A percentile compares a stretch with the other conserved stretches of the same genome.
phyloP scores from a whole-genome alignment of 2,113 vertebrate genomes.

The Lepidothrix coronata region DNA sequence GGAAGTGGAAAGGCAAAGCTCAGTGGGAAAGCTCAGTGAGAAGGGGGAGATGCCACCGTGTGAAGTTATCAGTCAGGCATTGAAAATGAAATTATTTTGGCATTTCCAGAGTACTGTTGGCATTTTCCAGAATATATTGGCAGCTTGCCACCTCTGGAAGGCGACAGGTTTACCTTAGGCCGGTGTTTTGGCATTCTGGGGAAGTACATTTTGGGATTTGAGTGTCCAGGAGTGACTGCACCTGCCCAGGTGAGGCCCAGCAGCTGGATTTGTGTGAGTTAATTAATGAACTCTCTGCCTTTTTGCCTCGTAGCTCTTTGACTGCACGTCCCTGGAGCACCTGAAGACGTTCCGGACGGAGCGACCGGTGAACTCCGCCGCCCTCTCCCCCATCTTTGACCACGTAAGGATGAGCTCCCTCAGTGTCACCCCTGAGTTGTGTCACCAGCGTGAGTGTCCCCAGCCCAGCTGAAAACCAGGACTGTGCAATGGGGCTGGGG shows the following conservation, averaged over 20 bases:
- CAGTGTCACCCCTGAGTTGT: accelerated
- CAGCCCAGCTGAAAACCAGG: background rate
- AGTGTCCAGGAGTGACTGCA: accelerated
- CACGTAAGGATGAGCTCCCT: constrained; percentile 78
- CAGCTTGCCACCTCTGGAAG: background rate
- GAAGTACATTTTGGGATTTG: background rate
- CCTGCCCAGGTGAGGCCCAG: no score
- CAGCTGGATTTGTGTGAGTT: background rate
- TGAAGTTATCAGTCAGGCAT: accelerated
- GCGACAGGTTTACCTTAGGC: background rate
- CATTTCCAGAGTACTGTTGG: accelerated
- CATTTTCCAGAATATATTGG: accelerated
- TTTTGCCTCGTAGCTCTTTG: constrained; percentile 82
- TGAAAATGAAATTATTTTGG: background rate
- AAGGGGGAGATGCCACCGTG: background rate
- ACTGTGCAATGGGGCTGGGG: background rate
- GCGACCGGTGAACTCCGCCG: constrained; percentile 93
- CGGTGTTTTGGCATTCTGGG: background rate
- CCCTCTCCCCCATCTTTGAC: constrained; percentile 93
- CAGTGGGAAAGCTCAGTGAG: background rate
- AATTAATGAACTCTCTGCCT: accelerated
- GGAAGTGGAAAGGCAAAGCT: background rate
- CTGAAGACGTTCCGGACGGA: constrained; percentile 95
- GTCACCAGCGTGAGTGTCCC: accelerated
- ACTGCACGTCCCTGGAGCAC: constrained; percentile 85